A percentile compares a stretch with the other conserved stretches of the same genome.
phyloP scores from a whole-genome alignment of 2,113 vertebrate species.

The Probosciger aterrimus region DNA sequence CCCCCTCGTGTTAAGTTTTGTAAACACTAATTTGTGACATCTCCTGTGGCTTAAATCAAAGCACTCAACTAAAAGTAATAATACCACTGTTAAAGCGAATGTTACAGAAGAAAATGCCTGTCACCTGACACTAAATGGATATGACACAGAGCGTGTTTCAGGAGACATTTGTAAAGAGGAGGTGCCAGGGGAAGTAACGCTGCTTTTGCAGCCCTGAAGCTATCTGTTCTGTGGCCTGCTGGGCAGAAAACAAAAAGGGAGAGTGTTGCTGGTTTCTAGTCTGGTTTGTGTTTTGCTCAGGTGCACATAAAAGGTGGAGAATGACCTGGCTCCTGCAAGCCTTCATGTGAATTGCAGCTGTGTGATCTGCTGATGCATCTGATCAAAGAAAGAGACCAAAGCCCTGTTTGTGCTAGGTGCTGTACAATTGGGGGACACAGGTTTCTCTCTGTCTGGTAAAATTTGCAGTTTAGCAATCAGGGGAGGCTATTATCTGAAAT shows the following conservation, averaged over 20 bases:
- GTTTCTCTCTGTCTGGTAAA: background rate
- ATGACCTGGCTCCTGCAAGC: background rate
- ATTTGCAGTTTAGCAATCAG: background rate
- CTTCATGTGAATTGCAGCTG: background rate
- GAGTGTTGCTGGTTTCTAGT: background rate
- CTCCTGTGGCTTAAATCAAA: conserved; percentile 64
- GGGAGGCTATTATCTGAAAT: background rate
- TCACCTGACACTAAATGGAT: conserved; percentile 24
- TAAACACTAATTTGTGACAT: conserved; percentile 67
- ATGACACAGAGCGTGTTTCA: background rate
- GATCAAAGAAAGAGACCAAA: background rate
- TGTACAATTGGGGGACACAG: accelerated
- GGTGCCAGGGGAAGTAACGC: background rate
- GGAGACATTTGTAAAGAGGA: conserved; percentile 20
- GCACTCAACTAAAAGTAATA: conserved; percentile 56
- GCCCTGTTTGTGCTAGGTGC: accelerated
- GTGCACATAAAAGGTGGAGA: background rate
- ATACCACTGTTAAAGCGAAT: conserved; percentile 21
- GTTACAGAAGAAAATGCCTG: background rate
- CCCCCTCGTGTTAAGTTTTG: conserved; percentile 67
- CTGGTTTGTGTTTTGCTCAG: background rate
- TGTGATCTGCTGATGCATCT: background rate
- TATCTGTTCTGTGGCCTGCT: background rate
- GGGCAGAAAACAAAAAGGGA: background rate
- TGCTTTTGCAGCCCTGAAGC: background rate